These are phyloP conservation scores for Hystrix cristata DNA, from an alignment of 2,113 vertebrate genomes.

Conservation along the genomic window DNA sequence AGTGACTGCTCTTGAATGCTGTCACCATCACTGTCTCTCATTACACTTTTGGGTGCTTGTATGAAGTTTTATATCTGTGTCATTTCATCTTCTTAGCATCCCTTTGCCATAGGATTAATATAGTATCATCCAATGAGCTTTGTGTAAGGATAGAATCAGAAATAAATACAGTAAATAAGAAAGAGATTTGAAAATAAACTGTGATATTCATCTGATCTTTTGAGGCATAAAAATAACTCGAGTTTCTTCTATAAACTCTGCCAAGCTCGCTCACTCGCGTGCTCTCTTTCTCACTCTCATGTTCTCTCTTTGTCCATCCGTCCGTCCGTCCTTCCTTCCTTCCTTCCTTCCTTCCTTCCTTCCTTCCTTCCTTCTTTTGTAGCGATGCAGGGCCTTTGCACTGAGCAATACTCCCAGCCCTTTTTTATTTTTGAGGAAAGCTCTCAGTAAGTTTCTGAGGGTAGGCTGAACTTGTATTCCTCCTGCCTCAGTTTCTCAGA, in stretches of 20 bases:
- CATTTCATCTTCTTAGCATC: background rate
- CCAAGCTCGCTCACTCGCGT: too few species aligned
- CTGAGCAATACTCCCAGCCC: background rate
- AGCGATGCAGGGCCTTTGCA: background rate
- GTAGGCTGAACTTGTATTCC: background rate
- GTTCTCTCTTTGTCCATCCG: background rate
- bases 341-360: too few species aligned
- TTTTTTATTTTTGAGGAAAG: background rate
- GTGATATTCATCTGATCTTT: constrained; percentile 26
- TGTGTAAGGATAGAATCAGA: background rate
- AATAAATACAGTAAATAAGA: background rate
- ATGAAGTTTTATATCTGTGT: background rate
- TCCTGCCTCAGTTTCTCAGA: background rate
- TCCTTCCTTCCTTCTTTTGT: background rate
- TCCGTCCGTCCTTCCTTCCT: too few species aligned
- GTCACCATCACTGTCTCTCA: background rate
- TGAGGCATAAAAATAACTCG: background rate
- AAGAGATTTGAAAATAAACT: background rate
- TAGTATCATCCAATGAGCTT: background rate
- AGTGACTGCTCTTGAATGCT: background rate
- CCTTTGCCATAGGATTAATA: background rate
- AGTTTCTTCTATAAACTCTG: background rate
- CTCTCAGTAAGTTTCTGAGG: background rate
- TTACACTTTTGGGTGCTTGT: background rate
- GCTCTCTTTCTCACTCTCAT: background rate